Evolutionary conservation across 2,888 invertebrate genomes (phyloP), one percentile per base, ranked within the genome.

Genomic region (Trypoxylon attenuatum): DNA sequence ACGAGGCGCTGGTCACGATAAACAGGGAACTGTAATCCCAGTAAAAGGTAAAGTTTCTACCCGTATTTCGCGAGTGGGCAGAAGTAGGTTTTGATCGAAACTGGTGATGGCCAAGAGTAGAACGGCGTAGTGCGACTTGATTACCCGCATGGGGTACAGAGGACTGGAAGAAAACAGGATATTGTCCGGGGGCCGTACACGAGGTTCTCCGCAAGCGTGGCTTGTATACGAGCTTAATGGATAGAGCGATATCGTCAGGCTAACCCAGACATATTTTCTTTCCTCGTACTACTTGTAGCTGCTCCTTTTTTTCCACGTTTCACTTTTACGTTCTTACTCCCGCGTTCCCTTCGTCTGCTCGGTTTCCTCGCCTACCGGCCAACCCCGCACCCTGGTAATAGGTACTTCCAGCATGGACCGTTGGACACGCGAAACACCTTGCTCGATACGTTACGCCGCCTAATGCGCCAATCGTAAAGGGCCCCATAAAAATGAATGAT

Each of bases 71-170:
- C 1, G 23, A n/a, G n/a, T 43, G 41, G 45, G 27, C 51, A 27
- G 5, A n/a, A n/a, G n/a, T n/a, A n/a, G 52, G 60, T 65, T 57
- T 25, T 15, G 56, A 74, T 74, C 60, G 56, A 72, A 66, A 16
- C 49, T 59, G 19, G 43, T 39, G 62, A 72, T 69, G 69, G 54
- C 18, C 52, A 57, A 76, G 10, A 4, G 33, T 33, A 10, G 33
- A 33, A 10, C 33, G 13, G 42, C 19, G 18, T 25, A n/a, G 51
- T 61, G 53, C 22, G 23, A 47, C 50, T 66, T 76, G 70, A 75
- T 75, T 70, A 76, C 73, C 76, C 67, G 62, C 62, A 75, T 70
- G 62, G 67, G 46, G 58, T 60, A 62, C 43, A 53, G 18, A 27
- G 38, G 33, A 68, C 56, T 58, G 72, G 56, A 58, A 75, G 61